Evolutionary conservation across 1,140 invertebrate species (phyloP), one percentile per base, ranked within the genome.

Genomic region (Drosophila nebulosa): DNA sequence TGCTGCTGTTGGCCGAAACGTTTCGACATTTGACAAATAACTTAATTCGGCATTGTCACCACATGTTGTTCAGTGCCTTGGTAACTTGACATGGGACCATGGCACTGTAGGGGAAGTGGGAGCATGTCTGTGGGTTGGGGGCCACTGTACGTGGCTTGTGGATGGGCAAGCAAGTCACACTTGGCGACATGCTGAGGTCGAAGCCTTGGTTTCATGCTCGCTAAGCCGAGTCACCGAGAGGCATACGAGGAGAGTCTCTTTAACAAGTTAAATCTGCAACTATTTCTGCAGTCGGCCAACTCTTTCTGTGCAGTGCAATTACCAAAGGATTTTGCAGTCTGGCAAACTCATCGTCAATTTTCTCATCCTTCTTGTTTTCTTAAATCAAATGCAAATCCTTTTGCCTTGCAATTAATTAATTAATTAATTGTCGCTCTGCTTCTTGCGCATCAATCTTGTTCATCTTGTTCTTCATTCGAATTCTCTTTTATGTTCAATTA

Each of bases 21-120:
- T 66, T 88, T 68, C 83, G 74, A 85, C 81, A 71, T 85, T 86
- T 86, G 81, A 70, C 78, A 86, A 86, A 88, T 88, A 86, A 86
- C 83, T 86, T 86, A 86, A 86, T 86, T 86, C 81, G 67, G 58
- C 68, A 78, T 64, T 86, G 83, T 86, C 83, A 83, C 81, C 81
- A 88, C 83, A 88, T 76, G 73, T 70, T 76, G 66, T 67, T 22
- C 51, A 27, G 60, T 67, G 51, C 42, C 58, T 46, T 24, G 12
- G 26, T 30, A 39, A 52, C 59, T 32, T 36, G 55, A 57, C 55
- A 36, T 36, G 39, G 39, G 39, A 21, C 16, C 2, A 18, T 46
- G 32, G 52, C 27, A 50, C 36, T 21, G 66, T 50, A 22, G 22
- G 14, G 21, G 21, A 1, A 24, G 21, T 22, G 6, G 64, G 12